Evolutionary conservation across 2,797 vertebrate species (phyloP).

Genomic region (Sphaeramia orbicularis): DNA sequence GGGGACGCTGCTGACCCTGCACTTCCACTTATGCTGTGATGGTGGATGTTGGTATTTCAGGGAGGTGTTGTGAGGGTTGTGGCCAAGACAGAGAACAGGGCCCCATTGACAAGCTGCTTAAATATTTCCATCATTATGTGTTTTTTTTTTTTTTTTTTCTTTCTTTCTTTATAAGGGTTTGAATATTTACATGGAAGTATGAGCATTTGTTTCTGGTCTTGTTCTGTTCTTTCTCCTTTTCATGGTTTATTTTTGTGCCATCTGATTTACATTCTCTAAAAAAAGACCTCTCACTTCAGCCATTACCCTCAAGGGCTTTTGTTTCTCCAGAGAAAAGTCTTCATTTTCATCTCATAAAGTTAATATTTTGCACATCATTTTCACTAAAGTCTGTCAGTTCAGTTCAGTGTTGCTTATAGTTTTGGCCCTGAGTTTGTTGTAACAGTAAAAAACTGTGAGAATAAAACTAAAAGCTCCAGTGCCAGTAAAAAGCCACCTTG

Average conservation of each 20-base stretch:
- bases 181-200: constrained; percentile 40
- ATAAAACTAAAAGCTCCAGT: constrained; percentile 24
- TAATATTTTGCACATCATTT: constrained; percentile 10
- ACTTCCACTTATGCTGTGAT: constrained; percentile 67
- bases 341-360: constrained; percentile 28
- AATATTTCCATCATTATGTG: constrained; percentile 48
- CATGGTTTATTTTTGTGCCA: constrained; percentile 4
- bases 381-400: constrained; percentile 3
- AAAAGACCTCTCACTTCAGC: constrained; percentile 22
- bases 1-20: constrained; percentile 78
- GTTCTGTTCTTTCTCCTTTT: constrained; percentile 25
- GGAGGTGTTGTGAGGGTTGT: constrained; percentile 44
- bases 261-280: constrained; percentile 42
- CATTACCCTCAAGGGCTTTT: constrained; percentile 35
- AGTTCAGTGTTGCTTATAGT: constrained; percentile 3
- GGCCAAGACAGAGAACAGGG: constrained; percentile 57
- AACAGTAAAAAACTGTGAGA: constrained; percentile 13
- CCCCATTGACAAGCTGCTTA: constrained; percentile 60
- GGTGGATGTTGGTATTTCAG: constrained; percentile 68
- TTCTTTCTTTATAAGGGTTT: constrained; percentile 11
- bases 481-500: constrained; percentile 45
- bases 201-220: constrained; percentile 34
- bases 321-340: constrained; percentile 28
- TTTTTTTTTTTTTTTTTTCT: constrained; percentile 21
- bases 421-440: constrained; percentile 23